A percentile compares a stretch with the other conserved stretches of the same genome.
Evolutionary conservation across 2,797 vertebrate species (phyloP).

Genomic region (Merluccius polli): DNA sequence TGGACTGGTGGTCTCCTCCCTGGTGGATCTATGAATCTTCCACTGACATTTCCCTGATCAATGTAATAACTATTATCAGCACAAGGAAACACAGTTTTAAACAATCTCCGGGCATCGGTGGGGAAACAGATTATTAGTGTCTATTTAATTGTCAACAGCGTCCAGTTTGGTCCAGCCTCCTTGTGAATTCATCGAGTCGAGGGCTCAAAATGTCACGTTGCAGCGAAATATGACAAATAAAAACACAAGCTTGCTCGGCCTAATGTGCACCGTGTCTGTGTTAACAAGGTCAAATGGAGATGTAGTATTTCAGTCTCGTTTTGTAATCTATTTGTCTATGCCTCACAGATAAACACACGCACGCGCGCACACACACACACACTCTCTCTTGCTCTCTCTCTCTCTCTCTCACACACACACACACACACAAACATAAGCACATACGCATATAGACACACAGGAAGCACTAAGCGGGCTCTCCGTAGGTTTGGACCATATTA

Average conservation of each 20-base stretch:
- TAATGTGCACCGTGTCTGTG: too few species aligned
- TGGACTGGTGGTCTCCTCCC: too few species aligned
- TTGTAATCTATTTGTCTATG: too few species aligned
- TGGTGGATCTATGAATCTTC: slow-evolving; percentile 7
- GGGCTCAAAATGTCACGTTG: neutral
- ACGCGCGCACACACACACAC: too few species aligned
- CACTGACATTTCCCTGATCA: slow-evolving; percentile 57
- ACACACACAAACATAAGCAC: neutral
- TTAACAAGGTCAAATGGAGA: too few species aligned
- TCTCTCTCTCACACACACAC: too few species aligned
- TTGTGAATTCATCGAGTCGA: slow-evolving; percentile 47
- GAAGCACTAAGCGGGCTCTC: slow-evolving; percentile 41
- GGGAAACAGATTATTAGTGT: slow-evolving; percentile 53
- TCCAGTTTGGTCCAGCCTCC: slow-evolving; percentile 26
- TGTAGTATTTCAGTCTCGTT: too few species aligned
- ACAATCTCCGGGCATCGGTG: slow-evolving; percentile 51
- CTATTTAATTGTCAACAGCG: slow-evolving; percentile 49
- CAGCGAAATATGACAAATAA: too few species aligned
- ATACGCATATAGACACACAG: slow-evolving; percentile 10
- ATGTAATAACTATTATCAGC: slow-evolving; percentile 60
- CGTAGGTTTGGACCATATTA: slow-evolving; percentile 57
- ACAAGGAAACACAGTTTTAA: slow-evolving; percentile 55
- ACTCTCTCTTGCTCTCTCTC: too few species aligned
- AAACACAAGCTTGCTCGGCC: too few species aligned
- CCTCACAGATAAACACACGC: too few species aligned